Conservation (phyloP, 2,888 invertebrate genomes). For the Chymomyza caudatula region DNA sequence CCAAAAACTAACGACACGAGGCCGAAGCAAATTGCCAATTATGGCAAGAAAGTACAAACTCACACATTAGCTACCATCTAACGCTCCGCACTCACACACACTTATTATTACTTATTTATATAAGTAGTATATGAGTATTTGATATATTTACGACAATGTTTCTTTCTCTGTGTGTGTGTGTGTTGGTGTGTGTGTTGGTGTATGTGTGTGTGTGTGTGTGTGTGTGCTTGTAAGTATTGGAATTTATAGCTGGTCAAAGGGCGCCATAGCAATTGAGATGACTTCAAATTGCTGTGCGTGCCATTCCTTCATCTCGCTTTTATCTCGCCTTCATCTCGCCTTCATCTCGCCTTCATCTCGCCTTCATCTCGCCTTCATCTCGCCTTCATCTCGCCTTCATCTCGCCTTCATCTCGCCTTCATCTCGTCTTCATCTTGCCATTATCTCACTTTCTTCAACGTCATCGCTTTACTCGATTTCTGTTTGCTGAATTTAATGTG, state of each 20-base stretch:
- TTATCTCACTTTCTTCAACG: too few relatives aligned
- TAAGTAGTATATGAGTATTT: constrained; percentile 50
- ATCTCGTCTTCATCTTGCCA: background rate
- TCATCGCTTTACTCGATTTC: background rate
- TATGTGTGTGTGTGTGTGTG: background rate
- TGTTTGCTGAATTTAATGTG: constrained; percentile 57
- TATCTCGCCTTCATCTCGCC: background rate
- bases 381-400: background rate
- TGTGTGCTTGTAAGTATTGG: background rate
- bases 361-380: background rate
- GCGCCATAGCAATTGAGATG: background rate
- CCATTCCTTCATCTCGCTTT: constrained; percentile 11
- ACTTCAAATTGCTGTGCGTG: constrained; percentile 51
- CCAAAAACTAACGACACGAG: constrained; percentile 40
- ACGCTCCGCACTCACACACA: background rate
- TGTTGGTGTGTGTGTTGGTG: background rate
- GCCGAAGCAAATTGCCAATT: constrained; percentile 63
- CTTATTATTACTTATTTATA: constrained; percentile 9
- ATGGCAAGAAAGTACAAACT: constrained; percentile 53
- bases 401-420: background rate
- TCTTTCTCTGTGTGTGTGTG: background rate
- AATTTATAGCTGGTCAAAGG: background rate
- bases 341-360: background rate
- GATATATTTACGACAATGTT: constrained; percentile 55
- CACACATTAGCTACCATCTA: background rate